Conservation (phyloP, 2,797 vertebrate species). For the Gymnocypris eckloni region DNA sequence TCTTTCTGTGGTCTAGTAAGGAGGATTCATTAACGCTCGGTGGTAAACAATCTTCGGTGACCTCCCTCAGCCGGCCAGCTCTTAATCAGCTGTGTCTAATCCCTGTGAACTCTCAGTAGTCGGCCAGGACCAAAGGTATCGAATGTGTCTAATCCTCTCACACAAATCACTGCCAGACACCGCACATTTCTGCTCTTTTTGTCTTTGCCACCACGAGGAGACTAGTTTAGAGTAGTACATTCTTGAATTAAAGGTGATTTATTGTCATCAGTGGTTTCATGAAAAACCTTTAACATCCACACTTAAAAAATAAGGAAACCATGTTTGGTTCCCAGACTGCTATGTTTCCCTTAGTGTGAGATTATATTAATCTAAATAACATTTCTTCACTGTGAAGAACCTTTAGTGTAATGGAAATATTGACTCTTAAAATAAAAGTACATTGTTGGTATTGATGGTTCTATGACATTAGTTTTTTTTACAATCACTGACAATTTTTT, state of each 20-base stretch:
- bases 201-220: conserved; percentile 52
- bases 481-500: no score
- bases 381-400: neutral
- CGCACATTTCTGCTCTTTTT: conserved; percentile 59
- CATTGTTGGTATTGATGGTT: neutral
- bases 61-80: conserved; percentile 30
- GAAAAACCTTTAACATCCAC: neutral
- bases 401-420: neutral
- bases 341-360: neutral
- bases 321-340: neutral
- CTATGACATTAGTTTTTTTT: no score
- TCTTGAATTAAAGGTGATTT: neutral
- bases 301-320: neutral
- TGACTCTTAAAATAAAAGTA: neutral
- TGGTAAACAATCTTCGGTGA: conserved; percentile 58
- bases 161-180: conserved; percentile 57
- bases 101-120: conserved; percentile 65
- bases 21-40: conserved; percentile 67
- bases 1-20: conserved; percentile 62
- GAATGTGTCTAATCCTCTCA: conserved; percentile 50
- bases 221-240: neutral
- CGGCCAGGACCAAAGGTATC: conserved; percentile 53
- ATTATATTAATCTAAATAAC: neutral
- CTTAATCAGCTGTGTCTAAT: conserved; percentile 63
- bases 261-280: neutral